Evolutionary conservation across 2,888 invertebrate genomes (phyloP), one percentile per base, ranked within the genome.

Genomic region (Aphidoletes aphidimyza): DNA sequence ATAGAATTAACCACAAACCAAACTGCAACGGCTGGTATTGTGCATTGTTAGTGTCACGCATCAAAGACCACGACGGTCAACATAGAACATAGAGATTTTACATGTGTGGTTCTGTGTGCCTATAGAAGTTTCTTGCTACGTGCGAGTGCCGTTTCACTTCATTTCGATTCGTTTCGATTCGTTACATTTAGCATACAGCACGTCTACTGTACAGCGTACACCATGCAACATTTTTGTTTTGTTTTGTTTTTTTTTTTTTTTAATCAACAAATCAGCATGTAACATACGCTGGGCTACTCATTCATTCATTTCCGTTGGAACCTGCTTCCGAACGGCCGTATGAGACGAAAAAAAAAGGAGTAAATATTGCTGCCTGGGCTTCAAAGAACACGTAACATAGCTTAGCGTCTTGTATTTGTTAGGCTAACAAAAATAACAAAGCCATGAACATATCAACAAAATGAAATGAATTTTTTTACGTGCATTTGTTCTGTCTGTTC

Each of bases 11-110:
- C 69, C 30, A 30, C 69, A 69, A 69, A 69, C 34, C 14, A 14
- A 69, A 30, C 30, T 9, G 2, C 22, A 54, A 5, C 11, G 22
- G 30, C 69, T 30, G 30, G 69, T 69, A 69, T 69, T 69, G 34
- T 69, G 69, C 69, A 69, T 69, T 69, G 69, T 69, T 30, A 69
- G 69, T 69, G 69, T 69, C 69, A 69, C 17, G 69, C 69, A 69
- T 69, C 69, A 69, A 30, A 69, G 11, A 69, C 69, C 69, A 69
- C 69, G 69, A 69, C 69, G 69, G 69, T 69, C 69, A 69, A 69
- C 26, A 69, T 14, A 69, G 17, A 69, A n/a, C n/a, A n/a, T n/a
- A n/a, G n/a, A n/a, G n/a, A n/a, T n/a, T n/a, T 54, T 54, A 69
- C 69, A 69, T 69, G 69, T 69, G 34, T 30, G 3, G n/a, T 11